Conservation (phyloP, 2,888 invertebrate species). For the Watsonalla binaria region DNA sequence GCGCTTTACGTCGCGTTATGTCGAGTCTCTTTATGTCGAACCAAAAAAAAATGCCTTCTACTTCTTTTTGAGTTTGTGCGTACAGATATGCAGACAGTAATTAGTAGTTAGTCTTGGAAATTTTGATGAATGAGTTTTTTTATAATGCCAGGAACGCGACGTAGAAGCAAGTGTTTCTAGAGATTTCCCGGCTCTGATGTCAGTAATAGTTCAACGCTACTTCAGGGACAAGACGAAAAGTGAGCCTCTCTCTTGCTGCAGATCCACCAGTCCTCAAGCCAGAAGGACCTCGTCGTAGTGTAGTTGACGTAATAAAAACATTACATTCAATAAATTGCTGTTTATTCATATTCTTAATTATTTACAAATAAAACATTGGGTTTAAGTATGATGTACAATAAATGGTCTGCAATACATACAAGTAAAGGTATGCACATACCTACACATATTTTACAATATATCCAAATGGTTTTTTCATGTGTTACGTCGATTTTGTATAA, state of each 20-base stretch:
- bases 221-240: slow-evolving; percentile 68
- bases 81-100: no score
- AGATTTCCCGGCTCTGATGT: slow-evolving; percentile 78
- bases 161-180: slow-evolving; percentile 47
- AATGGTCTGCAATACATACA: no score
- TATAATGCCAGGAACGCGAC: slow-evolving; percentile 50
- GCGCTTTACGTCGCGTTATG: no score
- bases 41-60: no score
- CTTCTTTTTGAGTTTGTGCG: no score
- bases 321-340: not conserved
- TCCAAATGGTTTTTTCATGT: no score
- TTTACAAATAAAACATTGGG: not conserved
- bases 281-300: not conserved
- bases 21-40: no score
- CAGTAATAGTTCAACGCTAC: slow-evolving; percentile 80
- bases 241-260: not conserved
- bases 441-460: no score
- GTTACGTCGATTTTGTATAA: no score
- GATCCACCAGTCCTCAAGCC: not conserved
- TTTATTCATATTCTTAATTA: not conserved
- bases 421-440: no score
- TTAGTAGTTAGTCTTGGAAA: no score
- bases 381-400: not conserved
- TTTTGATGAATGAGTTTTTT: slow-evolving; percentile 8
- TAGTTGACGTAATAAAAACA: not conserved